Evolutionary conservation across 2,113 vertebrate species (phyloP).

Genomic region (Zosterops borbonicus): DNA sequence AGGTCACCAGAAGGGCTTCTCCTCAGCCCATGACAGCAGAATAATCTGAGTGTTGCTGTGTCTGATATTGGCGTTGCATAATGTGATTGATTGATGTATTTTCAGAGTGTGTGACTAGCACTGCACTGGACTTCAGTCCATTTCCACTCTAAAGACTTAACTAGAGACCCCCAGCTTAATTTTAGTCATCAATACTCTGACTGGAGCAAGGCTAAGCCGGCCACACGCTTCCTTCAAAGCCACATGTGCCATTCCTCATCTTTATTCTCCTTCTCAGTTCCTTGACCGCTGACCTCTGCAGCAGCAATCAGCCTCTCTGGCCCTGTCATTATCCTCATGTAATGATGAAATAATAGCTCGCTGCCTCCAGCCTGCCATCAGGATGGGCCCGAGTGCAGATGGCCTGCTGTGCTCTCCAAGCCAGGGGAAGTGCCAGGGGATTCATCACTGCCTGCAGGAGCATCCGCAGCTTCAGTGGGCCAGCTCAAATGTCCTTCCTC

Average conservation of each 20-base stretch:
- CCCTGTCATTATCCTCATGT: not conserved
- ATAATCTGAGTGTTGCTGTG: not conserved
- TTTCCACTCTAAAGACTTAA: not conserved
- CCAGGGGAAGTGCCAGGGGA: not conserved
- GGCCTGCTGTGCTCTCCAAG: not conserved
- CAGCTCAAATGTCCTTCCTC: not conserved
- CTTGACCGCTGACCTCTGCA: constrained; percentile 27
- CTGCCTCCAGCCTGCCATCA: constrained; percentile 1
- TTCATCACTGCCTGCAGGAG: not conserved
- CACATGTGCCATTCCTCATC: not conserved
- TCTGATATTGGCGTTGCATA: constrained; percentile 5
- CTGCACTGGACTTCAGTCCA: not conserved
- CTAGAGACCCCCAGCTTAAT: not conserved
- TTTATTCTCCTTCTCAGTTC: constrained; percentile 7
- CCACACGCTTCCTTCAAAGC: not conserved
- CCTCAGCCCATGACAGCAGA: not conserved
- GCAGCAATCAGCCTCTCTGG: constrained; percentile 10
- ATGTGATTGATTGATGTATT: constrained; percentile 38
- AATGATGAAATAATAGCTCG: constrained; percentile 49
- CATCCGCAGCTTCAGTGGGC: not conserved
- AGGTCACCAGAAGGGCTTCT: not conserved
- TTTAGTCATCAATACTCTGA: not conserved
- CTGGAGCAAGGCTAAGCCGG: not conserved
- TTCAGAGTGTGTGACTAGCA: not conserved
- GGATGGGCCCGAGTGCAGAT: constrained; percentile 34